Evolutionary conservation across 35 echinoderm and acorn worm genomes (phyloP).

Genomic region (Heliocidaris erythrogramma): DNA sequence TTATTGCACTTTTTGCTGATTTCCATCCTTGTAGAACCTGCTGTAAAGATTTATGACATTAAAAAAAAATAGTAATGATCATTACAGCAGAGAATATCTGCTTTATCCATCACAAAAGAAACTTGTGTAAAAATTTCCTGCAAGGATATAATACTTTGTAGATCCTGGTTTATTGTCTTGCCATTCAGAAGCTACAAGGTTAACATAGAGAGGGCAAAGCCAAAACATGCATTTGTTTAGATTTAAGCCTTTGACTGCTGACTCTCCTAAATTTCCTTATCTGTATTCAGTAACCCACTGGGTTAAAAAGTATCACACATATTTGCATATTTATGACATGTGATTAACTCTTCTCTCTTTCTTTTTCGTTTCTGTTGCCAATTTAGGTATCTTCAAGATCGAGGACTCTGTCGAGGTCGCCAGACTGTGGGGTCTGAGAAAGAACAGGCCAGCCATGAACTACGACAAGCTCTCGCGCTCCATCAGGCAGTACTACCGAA

Average conservation of each 20-base stretch:
- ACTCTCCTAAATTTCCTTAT: too few species aligned
- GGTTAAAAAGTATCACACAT: too few species aligned
- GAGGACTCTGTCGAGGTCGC: conserved; percentile 98
- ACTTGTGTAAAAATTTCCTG: neutral
- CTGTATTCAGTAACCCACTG: too few species aligned
- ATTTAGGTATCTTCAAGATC: conserved; percentile 96
- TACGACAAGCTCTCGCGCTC: conserved; percentile 98
- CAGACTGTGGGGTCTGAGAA: conserved; percentile 85
- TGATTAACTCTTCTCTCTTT: neutral
- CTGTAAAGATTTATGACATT: neutral
- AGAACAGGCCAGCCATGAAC: conserved; percentile 98
- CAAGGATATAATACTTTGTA: neutral
- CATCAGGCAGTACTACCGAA: conserved; percentile 96
- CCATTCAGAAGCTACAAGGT: neutral
- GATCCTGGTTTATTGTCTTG: neutral
- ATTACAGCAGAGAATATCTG: neutral
- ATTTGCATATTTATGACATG: too few species aligned
- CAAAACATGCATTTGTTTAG: too few species aligned
- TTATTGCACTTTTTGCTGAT: neutral
- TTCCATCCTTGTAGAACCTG: neutral
- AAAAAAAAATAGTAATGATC: neutral
- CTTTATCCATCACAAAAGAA: neutral
- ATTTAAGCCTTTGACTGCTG: too few species aligned
- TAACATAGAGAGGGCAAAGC: neutral
- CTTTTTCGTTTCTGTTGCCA: neutral